Percentiles rank a stretch among this genome's conserved stretches.
Conservation (phyloP, 2,888 invertebrate genomes). For the Limnephilus rhombicus region DNA sequence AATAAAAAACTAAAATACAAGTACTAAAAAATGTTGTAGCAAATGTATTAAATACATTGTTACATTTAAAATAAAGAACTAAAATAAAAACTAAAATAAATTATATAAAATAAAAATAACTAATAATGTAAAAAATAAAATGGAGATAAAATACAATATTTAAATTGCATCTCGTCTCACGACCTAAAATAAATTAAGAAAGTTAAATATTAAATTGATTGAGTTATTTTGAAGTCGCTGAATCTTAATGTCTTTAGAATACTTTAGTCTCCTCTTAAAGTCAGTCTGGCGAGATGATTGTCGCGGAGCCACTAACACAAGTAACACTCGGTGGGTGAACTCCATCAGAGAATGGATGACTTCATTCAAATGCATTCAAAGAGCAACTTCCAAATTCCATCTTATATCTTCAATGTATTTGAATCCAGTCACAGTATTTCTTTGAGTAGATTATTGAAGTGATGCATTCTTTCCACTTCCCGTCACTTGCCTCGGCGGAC, state of each 20-base stretch:
- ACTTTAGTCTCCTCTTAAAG: constrained; percentile 38
- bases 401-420: constrained; percentile 60
- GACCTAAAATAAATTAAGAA: constrained; percentile 54
- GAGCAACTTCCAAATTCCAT: constrained; percentile 66
- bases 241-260: constrained; percentile 63
- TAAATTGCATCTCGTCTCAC: constrained; percentile 55
- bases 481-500: constrained; percentile 45
- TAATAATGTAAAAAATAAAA: constrained; percentile 34
- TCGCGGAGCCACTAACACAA: not conserved
- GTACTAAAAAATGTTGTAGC: constrained; percentile 18
- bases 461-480: not conserved
- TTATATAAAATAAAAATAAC: constrained; percentile 29
- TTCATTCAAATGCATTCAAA: constrained; percentile 53
- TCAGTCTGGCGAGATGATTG: constrained; percentile 44
- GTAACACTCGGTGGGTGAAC: not conserved
- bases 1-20: constrained; percentile 30
- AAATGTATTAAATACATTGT: constrained; percentile 29
- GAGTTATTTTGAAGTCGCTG: constrained; percentile 57
- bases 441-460: constrained; percentile 26
- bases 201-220: constrained; percentile 38
- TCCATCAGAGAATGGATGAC: constrained; percentile 43
- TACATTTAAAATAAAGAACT: constrained; percentile 49
- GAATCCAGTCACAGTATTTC: constrained; percentile 37
- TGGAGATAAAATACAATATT: constrained; percentile 51
- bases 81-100: constrained; percentile 30